Base-by-base conservation (phyloP, 1,140 invertebrate species). In the Leptinotarsa texana region DNA sequence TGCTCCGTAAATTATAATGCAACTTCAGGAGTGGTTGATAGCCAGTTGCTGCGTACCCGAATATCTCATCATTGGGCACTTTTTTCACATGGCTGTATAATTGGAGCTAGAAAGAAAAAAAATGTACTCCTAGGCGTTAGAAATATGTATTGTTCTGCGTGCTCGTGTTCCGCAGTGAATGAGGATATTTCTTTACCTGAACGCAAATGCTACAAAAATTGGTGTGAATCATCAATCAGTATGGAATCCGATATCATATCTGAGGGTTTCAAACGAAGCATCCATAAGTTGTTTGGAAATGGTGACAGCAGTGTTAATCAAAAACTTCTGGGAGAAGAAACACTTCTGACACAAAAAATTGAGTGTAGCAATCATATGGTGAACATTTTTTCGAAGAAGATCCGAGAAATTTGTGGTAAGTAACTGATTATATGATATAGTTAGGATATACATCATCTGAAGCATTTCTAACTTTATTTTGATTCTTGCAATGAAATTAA, bases 201-300 rank as follows among this genome's bases (percentile, higher is more conserved):
- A 65, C 61, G 76, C 61, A 71, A 47, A 71, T 75, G 77, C 79
- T 81, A 24, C 67, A 75, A 82, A 78, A 81, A 82, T 66, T 83
- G 77, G 74, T 27, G 42, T 51, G 77, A 74, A 13, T 42, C 80
- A 17, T 82, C 82, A 13, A 83, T 80, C 8, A 71, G 73, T 11
- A 87, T 87, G 85, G 84, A 86, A 78, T 33, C 78, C 8, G 80
- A 82, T 42, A 82, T 84, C 11, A 82, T 86, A 70, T 57, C 80
- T 11, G 81, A 86, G 69, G 83, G 83, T 4, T 87, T 86, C 74
- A 77, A 78, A 72, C 17, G 62, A 17, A 83, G 82, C 62, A 72
- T 85, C 3, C 74, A 27, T 3, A 63, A 65, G 22, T 62, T 86
- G 8, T 80, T 87, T 77, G 83, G 77, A 8, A 86, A 86, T 79